Percentiles rank a stretch among this genome's conserved stretches.
phyloP scores from a whole-genome alignment of 2,113 vertebrate species.

The Pseudorectes ferrugineus region DNA sequence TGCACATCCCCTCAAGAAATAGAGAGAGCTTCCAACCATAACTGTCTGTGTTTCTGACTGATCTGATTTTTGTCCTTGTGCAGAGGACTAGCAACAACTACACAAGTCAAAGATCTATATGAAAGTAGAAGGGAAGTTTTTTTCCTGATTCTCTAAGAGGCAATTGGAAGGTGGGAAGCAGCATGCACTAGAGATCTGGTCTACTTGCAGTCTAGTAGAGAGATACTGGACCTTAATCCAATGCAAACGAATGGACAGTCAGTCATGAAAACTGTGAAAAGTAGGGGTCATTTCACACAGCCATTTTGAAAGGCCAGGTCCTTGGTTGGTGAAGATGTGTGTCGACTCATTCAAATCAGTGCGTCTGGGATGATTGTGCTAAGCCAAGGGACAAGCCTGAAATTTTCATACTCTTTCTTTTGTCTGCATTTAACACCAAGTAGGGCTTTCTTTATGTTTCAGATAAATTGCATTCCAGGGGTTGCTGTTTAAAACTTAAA shows the following conservation, averaged over 20 bases:
- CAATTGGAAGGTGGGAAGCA: background rate
- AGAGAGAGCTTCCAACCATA: background rate
- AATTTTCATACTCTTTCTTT: background rate
- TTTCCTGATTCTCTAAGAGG: background rate
- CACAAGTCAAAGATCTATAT: background rate
- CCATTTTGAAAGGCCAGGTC: background rate
- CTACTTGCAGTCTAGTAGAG: background rate
- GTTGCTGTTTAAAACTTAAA: background rate
- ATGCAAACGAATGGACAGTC: background rate
- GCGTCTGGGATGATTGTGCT: background rate
- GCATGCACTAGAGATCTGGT: background rate
- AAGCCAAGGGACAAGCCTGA: background rate
- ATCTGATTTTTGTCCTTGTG: background rate
- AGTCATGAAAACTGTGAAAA: background rate
- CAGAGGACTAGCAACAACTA: background rate
- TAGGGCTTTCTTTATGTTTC: background rate
- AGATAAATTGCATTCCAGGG: background rate
- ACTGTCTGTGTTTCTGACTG: background rate
- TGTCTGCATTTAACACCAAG: background rate
- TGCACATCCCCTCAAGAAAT: background rate
- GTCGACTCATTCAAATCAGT: background rate
- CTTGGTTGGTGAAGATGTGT: background rate
- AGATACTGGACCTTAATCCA: background rate
- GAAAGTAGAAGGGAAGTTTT: background rate
- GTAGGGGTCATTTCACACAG: background rate